Conservation (phyloP, 2,888 invertebrate species). For the Eupithecia insigniata region DNA sequence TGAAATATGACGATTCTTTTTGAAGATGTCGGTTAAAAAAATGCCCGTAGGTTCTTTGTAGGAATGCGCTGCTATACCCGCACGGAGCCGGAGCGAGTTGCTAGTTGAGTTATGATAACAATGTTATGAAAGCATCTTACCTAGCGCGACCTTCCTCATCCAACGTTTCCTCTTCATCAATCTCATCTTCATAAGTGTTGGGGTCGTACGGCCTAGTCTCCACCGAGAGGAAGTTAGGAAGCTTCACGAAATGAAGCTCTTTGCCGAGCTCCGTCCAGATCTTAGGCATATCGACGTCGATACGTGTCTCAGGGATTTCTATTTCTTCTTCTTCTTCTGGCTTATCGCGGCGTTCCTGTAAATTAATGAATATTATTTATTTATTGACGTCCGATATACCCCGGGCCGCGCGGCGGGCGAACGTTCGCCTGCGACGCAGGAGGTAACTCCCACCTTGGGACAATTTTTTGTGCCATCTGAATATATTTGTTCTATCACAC, state of each 20-base stretch:
- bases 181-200: conserved; percentile 98
- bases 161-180: conserved; percentile 98
- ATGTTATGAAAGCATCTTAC: conserved; percentile 57
- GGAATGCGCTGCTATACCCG: neutral
- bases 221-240: conserved; percentile 99
- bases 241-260: conserved; percentile 97
- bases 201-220: conserved; percentile 98
- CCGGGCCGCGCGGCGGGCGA: too few species aligned
- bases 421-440: too few species aligned
- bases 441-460: too few species aligned
- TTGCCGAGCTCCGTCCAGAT: conserved; percentile 96
- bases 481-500: too few species aligned
- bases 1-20: too few species aligned
- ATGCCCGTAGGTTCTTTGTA: too few species aligned
- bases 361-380: neutral
- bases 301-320: conserved; percentile 96
- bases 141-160: conserved; percentile 98
- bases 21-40: too few species aligned
- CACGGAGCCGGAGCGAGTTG: neutral
- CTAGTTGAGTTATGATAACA: neutral
- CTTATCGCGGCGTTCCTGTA: conserved; percentile 79
- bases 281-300: conserved; percentile 98
- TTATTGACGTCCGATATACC: too few species aligned
- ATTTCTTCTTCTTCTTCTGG: conserved; percentile 89
- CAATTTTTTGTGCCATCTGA: too few species aligned